Percentiles rank a stretch among this genome's conserved stretches.
Conservation (phyloP, 37 sponge, comb jelly and placozoan genomes). For the Haliclona indistincta region DNA sequence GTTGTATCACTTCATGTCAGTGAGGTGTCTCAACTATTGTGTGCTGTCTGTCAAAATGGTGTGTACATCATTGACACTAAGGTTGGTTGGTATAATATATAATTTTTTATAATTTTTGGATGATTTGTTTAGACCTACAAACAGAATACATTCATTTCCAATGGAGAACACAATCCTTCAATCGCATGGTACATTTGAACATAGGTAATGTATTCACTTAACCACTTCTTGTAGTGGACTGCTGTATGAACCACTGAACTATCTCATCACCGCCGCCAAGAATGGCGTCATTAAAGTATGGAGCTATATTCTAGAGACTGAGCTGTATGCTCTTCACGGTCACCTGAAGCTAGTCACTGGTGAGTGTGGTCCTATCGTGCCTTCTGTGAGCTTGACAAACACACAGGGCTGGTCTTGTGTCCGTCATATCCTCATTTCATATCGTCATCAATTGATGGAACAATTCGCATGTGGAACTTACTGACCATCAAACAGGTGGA, state of each 20-base stretch:
- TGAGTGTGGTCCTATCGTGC: background rate
- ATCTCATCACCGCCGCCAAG: slow-evolving; percentile 44
- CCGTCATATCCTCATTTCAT: slow-evolving; percentile 29
- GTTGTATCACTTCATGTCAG: slow-evolving; percentile 15
- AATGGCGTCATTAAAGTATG: slow-evolving; percentile 56
- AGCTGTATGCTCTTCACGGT: background rate
- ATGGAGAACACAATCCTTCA: no score
- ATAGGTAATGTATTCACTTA: no score
- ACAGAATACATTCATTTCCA: background rate
- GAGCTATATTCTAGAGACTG: background rate
- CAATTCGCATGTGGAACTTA: slow-evolving; percentile 53
- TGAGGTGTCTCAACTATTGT: slow-evolving; percentile 2
- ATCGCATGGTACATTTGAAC: no score
- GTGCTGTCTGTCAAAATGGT: slow-evolving; percentile 12
- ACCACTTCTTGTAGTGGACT: slow-evolving; percentile 23
- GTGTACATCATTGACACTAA: slow-evolving; percentile 40
- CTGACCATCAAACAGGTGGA: slow-evolving; percentile 47
- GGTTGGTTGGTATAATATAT: background rate
- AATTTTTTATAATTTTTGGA: background rate
- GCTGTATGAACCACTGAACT: slow-evolving; percentile 19
- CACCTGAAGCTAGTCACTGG: background rate
- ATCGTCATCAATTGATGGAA: slow-evolving; percentile 64
- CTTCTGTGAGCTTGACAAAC: background rate
- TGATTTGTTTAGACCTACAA: background rate
- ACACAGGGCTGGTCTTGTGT: slow-evolving; percentile 41